A percentile compares a stretch with the other conserved stretches of the same genome.
Evolutionary conservation across 2,888 invertebrate species (phyloP).

Genomic region (Teinopalpus imperialis): DNA sequence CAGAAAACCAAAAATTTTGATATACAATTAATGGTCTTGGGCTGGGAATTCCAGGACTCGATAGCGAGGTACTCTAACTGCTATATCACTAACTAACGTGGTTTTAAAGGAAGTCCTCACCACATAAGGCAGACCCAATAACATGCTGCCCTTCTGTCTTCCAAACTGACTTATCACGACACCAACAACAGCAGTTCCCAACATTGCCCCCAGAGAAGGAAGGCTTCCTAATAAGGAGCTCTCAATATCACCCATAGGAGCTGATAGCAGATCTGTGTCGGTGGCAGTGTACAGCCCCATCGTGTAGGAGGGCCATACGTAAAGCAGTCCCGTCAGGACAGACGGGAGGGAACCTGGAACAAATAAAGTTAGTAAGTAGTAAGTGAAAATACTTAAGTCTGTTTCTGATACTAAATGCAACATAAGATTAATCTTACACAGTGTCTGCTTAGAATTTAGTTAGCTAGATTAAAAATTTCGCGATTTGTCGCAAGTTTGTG

Average conservation of each 20-base stretch:
- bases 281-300: slow-evolving; percentile 59
- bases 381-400: no score
- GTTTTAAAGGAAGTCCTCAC: no score
- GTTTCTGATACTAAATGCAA: no score
- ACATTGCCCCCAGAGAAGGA: slow-evolving; percentile 77
- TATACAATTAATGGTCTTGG: no score
- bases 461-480: no score
- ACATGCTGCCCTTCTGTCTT: slow-evolving; percentile 74
- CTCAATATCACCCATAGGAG: slow-evolving; percentile 69
- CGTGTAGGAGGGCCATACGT: slow-evolving; percentile 83
- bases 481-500: no score
- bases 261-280: slow-evolving; percentile 58
- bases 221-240: slow-evolving; percentile 79
- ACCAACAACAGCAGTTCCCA: slow-evolving; percentile 71
- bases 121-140: slow-evolving; percentile 74
- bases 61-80: no score
- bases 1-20: no score
- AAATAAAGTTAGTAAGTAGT: background rate
- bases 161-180: slow-evolving; percentile 72
- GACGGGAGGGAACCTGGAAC: slow-evolving; percentile 54
- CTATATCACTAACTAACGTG: no score
- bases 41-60: no score
- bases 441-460: no score
- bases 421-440: no score
- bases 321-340: slow-evolving; percentile 50